A percentile compares a stretch with the other conserved stretches of the same genome.
Conservation (phyloP, 2,888 invertebrate species). For the Phorcus lineatus region DNA sequence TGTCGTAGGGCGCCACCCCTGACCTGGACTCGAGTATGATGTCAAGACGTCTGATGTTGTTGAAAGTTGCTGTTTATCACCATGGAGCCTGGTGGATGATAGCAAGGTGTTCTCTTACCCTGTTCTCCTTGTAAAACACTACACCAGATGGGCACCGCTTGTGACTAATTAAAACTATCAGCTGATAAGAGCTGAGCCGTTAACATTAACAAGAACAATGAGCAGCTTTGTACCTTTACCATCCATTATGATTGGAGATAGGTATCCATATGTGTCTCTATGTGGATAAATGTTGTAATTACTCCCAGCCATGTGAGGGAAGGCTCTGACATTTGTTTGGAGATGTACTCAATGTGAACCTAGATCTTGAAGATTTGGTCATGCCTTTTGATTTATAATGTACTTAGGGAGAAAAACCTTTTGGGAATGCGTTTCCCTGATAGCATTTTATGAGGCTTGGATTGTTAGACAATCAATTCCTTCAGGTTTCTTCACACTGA, state of each 20-base stretch:
- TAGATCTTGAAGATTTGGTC: conserved; percentile 4
- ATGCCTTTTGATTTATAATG: neutral
- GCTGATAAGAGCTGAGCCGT: conserved; percentile 9
- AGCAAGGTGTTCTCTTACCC: neutral
- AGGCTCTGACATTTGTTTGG: neutral
- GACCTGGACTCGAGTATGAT: neutral
- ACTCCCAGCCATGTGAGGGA: neutral
- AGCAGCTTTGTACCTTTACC: neutral
- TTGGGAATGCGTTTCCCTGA: neutral
- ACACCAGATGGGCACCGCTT: conserved; percentile 10
- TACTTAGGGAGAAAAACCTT: neutral
- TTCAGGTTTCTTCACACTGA: neutral
- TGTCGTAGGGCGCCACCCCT: neutral
- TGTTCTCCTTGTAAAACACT: neutral
- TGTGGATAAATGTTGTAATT: conserved; percentile 7
- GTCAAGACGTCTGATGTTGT: neutral
- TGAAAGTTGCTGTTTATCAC: conserved; percentile 10
- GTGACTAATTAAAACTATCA: conserved; percentile 21
- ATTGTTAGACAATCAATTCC: neutral
- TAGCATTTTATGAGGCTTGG: neutral
- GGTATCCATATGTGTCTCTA: neutral
- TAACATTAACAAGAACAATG: conserved; percentile 15
- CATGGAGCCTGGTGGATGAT: neutral
- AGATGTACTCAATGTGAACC: conserved; percentile 11
- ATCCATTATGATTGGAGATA: neutral